These are phyloP conservation scores for Erebia epiphron DNA, from an alignment of 2,888 invertebrate genomes.

Conservation along the genomic window DNA sequence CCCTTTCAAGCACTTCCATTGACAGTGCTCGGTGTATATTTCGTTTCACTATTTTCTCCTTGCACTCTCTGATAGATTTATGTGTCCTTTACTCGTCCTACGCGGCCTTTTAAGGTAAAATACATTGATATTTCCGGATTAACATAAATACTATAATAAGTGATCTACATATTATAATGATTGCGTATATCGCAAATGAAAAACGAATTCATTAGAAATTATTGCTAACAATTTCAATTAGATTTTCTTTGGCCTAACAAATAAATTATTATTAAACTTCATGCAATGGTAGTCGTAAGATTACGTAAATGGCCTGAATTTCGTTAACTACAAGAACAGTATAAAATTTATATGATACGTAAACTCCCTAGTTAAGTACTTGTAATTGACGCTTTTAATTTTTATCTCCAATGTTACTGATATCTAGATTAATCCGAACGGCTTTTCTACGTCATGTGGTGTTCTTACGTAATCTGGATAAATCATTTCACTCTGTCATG, in stretches of 20 bases:
- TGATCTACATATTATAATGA: too few species aligned
- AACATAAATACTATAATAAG: too few species aligned
- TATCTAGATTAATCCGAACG: conserved; percentile 38
- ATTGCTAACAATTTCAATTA: not conserved
- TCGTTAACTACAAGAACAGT: not conserved
- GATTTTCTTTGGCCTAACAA: too few species aligned
- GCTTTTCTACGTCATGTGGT: conserved; percentile 39
- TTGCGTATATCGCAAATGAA: too few species aligned
- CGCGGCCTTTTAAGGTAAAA: conserved; percentile 45
- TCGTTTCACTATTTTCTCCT: conserved; percentile 64
- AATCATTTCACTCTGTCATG: conserved; percentile 35
- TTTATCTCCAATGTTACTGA: conserved; percentile 38
- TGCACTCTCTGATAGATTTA: conserved; percentile 69
- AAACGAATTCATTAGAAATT: not conserved
- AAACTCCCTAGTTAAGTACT: not conserved
- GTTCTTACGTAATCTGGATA: conserved; percentile 41
- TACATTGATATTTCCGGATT: not conserved
- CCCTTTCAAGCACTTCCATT: conserved; percentile 52
- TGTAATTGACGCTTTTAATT: conserved; percentile 28
- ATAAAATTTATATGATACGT: not conserved
- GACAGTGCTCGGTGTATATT: conserved; percentile 48
- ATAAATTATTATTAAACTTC: too few species aligned
- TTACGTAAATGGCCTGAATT: not conserved
- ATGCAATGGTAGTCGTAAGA: too few species aligned
- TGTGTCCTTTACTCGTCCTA: conserved; percentile 62